Percentiles rank a stretch among this genome's conserved stretches.
phyloP scores from a whole-genome alignment of 2,888 invertebrate species.

The Diplazon laetatorius region DNA sequence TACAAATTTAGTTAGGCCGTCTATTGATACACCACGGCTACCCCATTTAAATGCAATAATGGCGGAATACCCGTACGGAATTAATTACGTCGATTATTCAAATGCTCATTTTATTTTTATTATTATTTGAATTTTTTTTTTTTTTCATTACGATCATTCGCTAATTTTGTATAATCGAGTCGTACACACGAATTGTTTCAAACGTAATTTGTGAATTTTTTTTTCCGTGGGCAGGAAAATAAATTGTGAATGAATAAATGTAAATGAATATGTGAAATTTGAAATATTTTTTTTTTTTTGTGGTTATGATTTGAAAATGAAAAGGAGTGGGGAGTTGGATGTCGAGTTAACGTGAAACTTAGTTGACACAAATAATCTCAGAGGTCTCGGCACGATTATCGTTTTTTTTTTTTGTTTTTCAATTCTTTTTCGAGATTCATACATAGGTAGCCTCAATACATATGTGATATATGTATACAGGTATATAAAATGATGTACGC shows the following conservation, averaged over 20 bases:
- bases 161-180: background rate
- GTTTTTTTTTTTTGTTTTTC: too few species aligned
- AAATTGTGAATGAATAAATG: too few species aligned
- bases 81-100: conserved; percentile 35
- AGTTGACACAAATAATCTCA: conserved; percentile 11
- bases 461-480: background rate
- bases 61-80: conserved; percentile 9
- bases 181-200: background rate
- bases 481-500: conserved; percentile 1
- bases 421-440: too few species aligned
- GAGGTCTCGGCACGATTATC: conserved; percentile 31
- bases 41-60: conserved; percentile 7
- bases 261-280: too few species aligned
- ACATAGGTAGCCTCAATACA: background rate
- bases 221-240: too few species aligned
- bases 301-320: too few species aligned
- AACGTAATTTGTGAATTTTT: background rate
- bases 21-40: background rate
- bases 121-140: too few species aligned
- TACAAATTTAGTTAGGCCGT: conserved; percentile 6
- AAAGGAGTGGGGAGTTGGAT: background rate
- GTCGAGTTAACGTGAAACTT: background rate
- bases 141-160: background rate
- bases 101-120: conserved; percentile 27
- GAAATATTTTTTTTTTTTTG: too few species aligned